Conservation (phyloP, 1,140 invertebrate genomes). For the Mactra quadrangularis region DNA sequence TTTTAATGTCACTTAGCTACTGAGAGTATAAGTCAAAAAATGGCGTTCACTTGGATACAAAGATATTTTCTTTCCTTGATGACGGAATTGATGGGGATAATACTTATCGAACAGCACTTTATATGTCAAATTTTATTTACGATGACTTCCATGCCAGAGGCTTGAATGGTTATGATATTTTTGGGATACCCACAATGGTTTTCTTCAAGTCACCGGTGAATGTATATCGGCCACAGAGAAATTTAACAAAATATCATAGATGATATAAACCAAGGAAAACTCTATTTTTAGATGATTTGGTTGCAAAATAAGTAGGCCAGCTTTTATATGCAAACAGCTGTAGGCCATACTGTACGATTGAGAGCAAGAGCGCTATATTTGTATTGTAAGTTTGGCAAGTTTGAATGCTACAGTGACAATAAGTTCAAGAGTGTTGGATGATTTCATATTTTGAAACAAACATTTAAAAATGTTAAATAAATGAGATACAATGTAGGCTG, state of each 20-base stretch:
- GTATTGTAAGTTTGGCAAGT: not conserved
- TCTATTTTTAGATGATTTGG: not conserved
- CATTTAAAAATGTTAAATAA: slow-evolving; percentile 13
- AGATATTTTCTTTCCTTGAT: slow-evolving; percentile 46
- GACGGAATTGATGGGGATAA: slow-evolving; percentile 9
- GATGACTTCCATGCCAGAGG: not conserved
- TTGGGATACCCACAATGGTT: not conserved
- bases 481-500: not conserved
- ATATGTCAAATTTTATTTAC: not conserved
- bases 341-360: slow-evolving; percentile 33
- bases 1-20: slow-evolving; percentile 46
- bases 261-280: not conserved
- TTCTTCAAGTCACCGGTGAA: not conserved
- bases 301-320: slow-evolving; percentile 17
- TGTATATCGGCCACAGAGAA: not conserved
- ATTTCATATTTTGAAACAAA: slow-evolving; percentile 26
- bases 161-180: slow-evolving; percentile 10
- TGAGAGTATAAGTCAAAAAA: slow-evolving; percentile 13
- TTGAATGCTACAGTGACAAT: slow-evolving; percentile 13
- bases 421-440: not conserved
- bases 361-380: slow-evolving; percentile 36
- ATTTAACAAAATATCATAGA: not conserved
- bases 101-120: not conserved
- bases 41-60: too few species aligned
- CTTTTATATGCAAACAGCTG: slow-evolving; percentile 36